A percentile compares a stretch with the other conserved stretches of the same genome.
These are phyloP conservation scores for Petromus typicus DNA, from an alignment of 2,113 vertebrate species.

Conservation along the genomic window DNA sequence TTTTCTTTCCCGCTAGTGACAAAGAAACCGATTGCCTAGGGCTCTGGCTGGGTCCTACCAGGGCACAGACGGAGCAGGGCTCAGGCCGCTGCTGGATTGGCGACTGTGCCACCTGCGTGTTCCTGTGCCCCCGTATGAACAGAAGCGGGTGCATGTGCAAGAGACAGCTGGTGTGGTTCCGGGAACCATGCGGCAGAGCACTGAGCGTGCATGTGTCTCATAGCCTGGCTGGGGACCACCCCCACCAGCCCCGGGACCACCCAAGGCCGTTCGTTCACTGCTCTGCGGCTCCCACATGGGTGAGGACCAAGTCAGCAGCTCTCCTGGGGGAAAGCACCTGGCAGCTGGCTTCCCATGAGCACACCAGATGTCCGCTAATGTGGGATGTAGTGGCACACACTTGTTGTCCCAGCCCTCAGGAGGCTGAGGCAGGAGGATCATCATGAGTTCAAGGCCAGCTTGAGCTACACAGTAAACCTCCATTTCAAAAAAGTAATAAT, in stretches of 20 bases:
- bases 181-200: background rate
- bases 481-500: background rate
- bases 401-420: background rate
- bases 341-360: background rate
- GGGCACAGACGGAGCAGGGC: background rate
- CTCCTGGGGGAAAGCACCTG: rapidly evolving
- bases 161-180: background rate
- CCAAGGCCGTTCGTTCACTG: rapidly evolving
- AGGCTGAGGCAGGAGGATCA: background rate
- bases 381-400: background rate
- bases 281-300: background rate
- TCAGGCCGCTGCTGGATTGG: background rate
- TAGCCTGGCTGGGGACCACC: background rate
- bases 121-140: background rate
- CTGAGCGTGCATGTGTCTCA: too few species aligned
- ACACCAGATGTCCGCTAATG: background rate
- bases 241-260: background rate
- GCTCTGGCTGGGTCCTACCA: background rate
- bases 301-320: background rate
- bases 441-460: background rate
- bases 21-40: background rate
- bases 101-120: background rate
- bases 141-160: rapidly evolving
- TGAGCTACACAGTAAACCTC: background rate
- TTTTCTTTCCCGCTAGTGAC: background rate